Conservation (phyloP, 2,113 vertebrate species). For the Toxotes jaculatrix region DNA sequence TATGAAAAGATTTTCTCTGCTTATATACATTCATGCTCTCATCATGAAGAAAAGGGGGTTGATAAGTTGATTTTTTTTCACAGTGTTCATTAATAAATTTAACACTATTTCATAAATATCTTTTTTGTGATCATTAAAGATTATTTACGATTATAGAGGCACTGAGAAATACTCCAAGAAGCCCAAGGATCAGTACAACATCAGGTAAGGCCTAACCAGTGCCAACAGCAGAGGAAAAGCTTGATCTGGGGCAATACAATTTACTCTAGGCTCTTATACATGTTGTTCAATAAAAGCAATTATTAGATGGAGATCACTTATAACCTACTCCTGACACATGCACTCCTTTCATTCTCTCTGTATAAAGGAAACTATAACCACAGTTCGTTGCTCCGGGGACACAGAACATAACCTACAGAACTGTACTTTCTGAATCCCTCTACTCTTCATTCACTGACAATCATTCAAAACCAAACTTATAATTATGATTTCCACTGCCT, state of each 20-base stretch:
- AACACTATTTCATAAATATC: background rate
- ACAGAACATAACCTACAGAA: background rate
- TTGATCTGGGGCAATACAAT: background rate
- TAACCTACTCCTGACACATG: background rate
- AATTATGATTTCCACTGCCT: background rate
- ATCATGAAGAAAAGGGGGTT: background rate
- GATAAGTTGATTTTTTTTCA: background rate
- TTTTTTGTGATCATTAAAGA: background rate
- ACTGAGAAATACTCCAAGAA: background rate
- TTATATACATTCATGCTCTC: background rate
- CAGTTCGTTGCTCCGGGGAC: background rate
- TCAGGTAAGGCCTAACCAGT: background rate
- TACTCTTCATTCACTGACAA: background rate
- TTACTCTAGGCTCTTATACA: background rate
- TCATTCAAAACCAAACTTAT: background rate
- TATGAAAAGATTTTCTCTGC: background rate
- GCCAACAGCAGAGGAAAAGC: background rate
- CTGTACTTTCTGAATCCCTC: background rate
- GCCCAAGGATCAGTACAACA: background rate
- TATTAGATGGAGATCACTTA: background rate
- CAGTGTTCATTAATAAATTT: background rate
- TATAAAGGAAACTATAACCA: background rate
- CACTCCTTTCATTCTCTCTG: background rate
- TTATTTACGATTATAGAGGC: background rate
- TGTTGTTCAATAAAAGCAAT: background rate